Evolutionary conservation across 1,140 invertebrate species (phyloP).

Genomic region (Drosophila rhopaloa): DNA sequence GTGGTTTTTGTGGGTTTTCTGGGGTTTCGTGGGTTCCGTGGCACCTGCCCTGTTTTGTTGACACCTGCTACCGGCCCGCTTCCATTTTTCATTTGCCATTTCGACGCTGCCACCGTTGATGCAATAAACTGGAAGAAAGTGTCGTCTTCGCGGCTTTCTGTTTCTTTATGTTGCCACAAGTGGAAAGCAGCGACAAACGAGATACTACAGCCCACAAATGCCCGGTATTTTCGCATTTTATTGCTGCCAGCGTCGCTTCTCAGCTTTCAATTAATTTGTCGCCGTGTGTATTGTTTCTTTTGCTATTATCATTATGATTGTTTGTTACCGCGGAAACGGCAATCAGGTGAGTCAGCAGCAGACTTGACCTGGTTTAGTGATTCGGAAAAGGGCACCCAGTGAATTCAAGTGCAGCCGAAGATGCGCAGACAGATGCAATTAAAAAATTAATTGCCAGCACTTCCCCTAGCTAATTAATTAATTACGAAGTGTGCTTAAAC

Average conservation of each 20-base stretch:
- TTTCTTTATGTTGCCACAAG: constrained; percentile 34
- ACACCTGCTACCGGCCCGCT: constrained; percentile 69
- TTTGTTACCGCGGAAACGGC: constrained; percentile 51
- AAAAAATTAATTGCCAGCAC: constrained; percentile 20
- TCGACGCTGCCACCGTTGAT: constrained; percentile 49
- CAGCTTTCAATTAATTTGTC: constrained; percentile 67
- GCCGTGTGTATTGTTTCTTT: constrained; percentile 36
- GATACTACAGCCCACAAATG: constrained; percentile 18
- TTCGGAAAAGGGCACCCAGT: constrained; percentile 52
- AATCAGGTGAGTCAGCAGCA: constrained; percentile 37
- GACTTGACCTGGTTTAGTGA: constrained; percentile 59
- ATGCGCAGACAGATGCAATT: constrained; percentile 5
- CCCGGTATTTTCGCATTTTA: constrained; percentile 27
- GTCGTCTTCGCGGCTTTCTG: constrained; percentile 63
- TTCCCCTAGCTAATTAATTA: constrained; percentile 24
- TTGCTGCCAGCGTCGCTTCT: constrained; percentile 7
- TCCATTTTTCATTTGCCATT: constrained; percentile 46
- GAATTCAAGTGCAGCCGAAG: constrained; percentile 4
- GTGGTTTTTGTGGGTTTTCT: constrained; percentile 8
- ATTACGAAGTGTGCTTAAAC: background rate
- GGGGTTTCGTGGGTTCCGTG: constrained; percentile 17
- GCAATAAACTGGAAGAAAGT: constrained; percentile 79
- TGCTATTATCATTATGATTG: constrained; percentile 30
- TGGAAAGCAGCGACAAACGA: constrained; percentile 23
- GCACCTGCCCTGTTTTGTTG: constrained; percentile 50